Evolutionary conservation across 2,797 vertebrate species (phyloP).

Genomic region (Cetoscarus ocellatus): DNA sequence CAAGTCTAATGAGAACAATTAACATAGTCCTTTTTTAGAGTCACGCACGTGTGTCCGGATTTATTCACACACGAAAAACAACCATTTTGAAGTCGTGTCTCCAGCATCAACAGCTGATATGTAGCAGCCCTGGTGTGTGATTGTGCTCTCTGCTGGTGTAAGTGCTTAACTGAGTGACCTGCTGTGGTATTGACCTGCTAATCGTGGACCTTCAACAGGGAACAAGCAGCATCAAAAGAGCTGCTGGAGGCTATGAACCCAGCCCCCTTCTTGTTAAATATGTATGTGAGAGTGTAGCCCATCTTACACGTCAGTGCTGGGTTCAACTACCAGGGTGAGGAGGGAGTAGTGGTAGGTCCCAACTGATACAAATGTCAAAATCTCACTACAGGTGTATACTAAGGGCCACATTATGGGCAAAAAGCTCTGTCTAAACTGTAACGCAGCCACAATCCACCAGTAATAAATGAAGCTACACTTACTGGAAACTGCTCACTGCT

Average conservation of each 20-base stretch:
- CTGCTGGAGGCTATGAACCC: conserved; percentile 63
- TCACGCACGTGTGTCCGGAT: neutral
- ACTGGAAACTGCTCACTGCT: too few relatives aligned
- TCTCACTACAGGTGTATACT: neutral
- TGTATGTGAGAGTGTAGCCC: conserved; percentile 23
- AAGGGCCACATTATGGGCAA: too few relatives aligned
- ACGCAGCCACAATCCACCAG: too few relatives aligned
- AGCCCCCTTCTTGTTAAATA: conserved; percentile 51
- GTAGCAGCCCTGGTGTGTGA: conserved; percentile 34
- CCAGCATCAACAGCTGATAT: conserved; percentile 16
- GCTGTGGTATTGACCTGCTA: conserved; percentile 79
- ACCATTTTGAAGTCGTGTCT: conserved; percentile 13
- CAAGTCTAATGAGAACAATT: conserved; percentile 11
- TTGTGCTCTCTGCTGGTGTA: conserved; percentile 63
- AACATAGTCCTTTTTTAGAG: neutral
- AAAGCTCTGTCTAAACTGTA: too few relatives aligned
- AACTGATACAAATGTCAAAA: neutral
- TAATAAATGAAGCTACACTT: too few relatives aligned
- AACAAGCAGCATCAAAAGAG: conserved; percentile 74
- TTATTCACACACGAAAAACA: conserved; percentile 2
- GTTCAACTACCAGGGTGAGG: conserved; percentile 18
- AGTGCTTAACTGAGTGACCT: conserved; percentile 70
- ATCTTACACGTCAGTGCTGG: conserved; percentile 17
- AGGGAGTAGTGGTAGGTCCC: neutral
- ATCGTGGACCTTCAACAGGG: conserved; percentile 70